Evolutionary conservation across 1,140 invertebrate species (phyloP).

Genomic region (Pseudobourletiella spinata): DNA sequence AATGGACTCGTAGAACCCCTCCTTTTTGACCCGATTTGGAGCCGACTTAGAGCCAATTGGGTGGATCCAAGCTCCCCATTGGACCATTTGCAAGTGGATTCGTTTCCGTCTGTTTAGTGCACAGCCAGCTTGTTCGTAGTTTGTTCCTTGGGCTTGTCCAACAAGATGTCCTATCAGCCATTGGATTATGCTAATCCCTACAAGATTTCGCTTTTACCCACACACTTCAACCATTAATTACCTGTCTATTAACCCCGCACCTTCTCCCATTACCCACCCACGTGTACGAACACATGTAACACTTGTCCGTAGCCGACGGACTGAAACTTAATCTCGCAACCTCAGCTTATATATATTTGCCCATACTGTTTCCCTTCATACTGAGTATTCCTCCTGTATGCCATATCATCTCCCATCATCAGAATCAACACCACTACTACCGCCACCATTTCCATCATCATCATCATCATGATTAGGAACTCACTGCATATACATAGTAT

Average conservation of each 20-base stretch:
- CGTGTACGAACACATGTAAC: slow-evolving; percentile 28
- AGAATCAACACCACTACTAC: no score
- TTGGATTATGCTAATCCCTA: slow-evolving; percentile 37
- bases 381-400: no score
- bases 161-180: slow-evolving; percentile 37
- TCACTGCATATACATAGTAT: no score
- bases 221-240: slow-evolving; percentile 35
- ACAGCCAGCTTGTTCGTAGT: slow-evolving; percentile 32
- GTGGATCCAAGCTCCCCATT: slow-evolving; percentile 24
- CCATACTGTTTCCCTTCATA: no score
- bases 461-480: no score
- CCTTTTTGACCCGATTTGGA: slow-evolving; percentile 35
- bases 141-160: slow-evolving; percentile 36
- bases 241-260: slow-evolving; percentile 31
- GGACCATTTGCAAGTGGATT: background rate
- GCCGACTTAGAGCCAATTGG: slow-evolving; percentile 26
- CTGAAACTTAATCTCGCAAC: background rate
- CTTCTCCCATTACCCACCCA: slow-evolving; percentile 7
- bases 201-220: slow-evolving; percentile 35
- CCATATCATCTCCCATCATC: no score
- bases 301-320: slow-evolving; percentile 11
- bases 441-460: no score
- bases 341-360: no score
- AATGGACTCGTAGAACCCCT: slow-evolving; percentile 15
- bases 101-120: background rate